phyloP scores from a whole-genome alignment of 2,113 vertebrate species.

The Prionailurus bengalensis region DNA sequence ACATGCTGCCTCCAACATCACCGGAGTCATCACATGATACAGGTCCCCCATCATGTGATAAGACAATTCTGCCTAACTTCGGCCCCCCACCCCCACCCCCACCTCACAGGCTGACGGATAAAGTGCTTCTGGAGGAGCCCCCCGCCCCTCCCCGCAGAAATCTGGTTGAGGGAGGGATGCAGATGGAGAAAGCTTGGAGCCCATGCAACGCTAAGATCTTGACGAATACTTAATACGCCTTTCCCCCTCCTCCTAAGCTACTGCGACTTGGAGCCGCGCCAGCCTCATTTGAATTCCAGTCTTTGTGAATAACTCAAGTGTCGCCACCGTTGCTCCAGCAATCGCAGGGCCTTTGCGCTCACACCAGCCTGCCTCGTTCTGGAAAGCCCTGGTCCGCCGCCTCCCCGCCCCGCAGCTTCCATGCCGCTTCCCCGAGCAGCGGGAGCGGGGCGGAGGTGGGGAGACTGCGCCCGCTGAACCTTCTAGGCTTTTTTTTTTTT shows the following conservation, averaged over 20 bases:
- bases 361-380: conserved; percentile 35
- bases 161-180: neutral
- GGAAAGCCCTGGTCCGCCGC: neutral
- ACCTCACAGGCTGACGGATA: conserved; percentile 28
- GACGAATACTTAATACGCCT: conserved; percentile 81
- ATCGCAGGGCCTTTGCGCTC: conserved; percentile 68
- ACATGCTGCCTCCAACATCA: conserved; percentile 83
- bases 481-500: neutral
- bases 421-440: neutral
- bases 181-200: conserved; percentile 4
- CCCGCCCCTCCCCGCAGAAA: neutral
- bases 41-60: conserved; percentile 85
- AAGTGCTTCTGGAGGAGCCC: conserved; percentile 32
- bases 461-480: neutral
- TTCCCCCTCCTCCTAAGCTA: conserved; percentile 66
- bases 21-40: conserved; percentile 78
- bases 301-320: conserved; percentile 84
- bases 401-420: neutral
- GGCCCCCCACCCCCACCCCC: conserved; percentile 41
- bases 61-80: conserved; percentile 73
- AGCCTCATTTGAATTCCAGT: conserved; percentile 71
- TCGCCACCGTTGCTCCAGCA: conserved; percentile 54
- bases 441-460: neutral
- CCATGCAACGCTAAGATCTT: conserved; percentile 72
- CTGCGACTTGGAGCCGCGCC: conserved; percentile 80